A percentile compares a stretch with the other conserved stretches of the same genome.
These are phyloP conservation scores for Dasyprocta punctata DNA, from an alignment of 2,113 vertebrate species.

Conservation along the genomic window DNA sequence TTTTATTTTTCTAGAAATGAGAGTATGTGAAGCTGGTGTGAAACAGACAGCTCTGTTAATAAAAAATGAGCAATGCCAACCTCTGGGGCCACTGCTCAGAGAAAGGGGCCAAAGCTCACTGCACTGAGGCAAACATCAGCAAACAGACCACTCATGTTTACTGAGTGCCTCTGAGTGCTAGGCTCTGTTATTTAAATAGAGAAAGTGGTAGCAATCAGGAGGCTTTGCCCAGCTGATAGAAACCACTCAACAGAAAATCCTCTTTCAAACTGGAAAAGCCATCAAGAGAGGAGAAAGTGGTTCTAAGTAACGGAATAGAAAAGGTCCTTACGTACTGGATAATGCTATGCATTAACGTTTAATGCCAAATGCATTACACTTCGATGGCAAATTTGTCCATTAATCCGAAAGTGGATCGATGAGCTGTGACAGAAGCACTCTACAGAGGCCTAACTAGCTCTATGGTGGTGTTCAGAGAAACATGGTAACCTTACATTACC, in stretches of 20 bases:
- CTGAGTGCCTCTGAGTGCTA: background rate
- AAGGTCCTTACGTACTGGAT: background rate
- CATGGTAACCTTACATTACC: accelerated
- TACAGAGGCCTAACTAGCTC: background rate
- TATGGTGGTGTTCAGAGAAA: background rate
- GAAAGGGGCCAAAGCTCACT: background rate
- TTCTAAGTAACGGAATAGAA: background rate
- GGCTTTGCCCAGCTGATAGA: background rate
- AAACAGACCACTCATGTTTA: background rate
- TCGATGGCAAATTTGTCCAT: background rate
- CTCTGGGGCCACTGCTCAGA: background rate
- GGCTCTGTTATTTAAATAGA: background rate
- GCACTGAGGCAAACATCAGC: background rate
- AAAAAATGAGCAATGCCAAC: background rate
- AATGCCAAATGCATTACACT: background rate
- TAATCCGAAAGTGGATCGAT: background rate
- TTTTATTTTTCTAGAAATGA: background rate
- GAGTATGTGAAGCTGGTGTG: background rate
- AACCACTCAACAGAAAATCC: background rate
- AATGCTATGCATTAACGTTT: background rate
- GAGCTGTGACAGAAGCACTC: background rate
- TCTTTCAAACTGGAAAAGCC: background rate
- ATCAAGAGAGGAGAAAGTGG: background rate
- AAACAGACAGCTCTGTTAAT: background rate
- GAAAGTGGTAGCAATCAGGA: background rate